Evolutionary conservation across 1,140 invertebrate genomes (phyloP), one percentile per base, ranked within the genome.

Genomic region (Euborellia annulipes): DNA sequence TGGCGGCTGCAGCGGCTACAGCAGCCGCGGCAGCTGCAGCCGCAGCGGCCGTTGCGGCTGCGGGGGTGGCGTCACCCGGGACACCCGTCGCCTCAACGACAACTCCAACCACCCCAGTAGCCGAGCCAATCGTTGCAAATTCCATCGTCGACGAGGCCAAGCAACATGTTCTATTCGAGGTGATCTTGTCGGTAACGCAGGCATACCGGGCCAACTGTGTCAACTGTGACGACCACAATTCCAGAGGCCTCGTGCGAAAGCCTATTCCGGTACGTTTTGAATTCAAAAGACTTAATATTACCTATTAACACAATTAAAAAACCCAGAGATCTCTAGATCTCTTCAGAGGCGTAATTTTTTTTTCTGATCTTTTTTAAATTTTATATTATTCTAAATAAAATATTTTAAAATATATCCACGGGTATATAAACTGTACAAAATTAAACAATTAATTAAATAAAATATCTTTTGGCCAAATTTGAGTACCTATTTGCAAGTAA

Each of bases 201-300:
- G 90, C 90, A 2, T 88, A 95, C 64, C 81, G 85, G 52, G 76
- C 79, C 38, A 80, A 91, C 62, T 94, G 89, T 66, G 77, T 78
- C 50, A 91, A 88, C 59, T 91, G 85, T 6, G 89, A 94, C 52
- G 88, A 93, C 52, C 79, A 78, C 52, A 78, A 79, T 3, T 27
- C 23, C 16, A 71, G 78, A 49, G 69, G 69, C 43, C 64, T 86
- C 17, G 70, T 74, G n/a, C 66, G 75, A 46, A 79, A 83, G 59
- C 80, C 82, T 37, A 72, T 80, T 50, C 72, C 79, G 32, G 76
- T 79, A 60, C 69, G 67, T n/a, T n/a, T n/a, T n/a, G n/a, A n/a
- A n/a, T n/a, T n/a, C n/a, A n/a, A n/a, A n/a, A n/a, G n/a, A n/a
- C n/a, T n/a, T n/a, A n/a, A n/a, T n/a, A n/a, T n/a, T n/a, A n/a